Conservation (phyloP, 2,113 vertebrate species). For the Axis porcinus region DNA sequence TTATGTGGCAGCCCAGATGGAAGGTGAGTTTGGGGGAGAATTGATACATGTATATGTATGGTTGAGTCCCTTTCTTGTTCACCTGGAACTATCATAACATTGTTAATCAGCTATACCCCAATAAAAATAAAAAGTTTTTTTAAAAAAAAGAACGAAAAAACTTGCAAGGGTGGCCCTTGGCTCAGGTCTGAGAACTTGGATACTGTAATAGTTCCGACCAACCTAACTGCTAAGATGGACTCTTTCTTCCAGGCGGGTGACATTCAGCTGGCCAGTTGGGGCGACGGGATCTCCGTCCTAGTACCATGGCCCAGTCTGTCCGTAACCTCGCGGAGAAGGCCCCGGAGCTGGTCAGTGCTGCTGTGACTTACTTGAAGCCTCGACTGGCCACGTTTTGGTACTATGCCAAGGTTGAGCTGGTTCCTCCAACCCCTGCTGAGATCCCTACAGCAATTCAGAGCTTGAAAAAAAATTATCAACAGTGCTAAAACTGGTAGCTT, state of each 20-base stretch:
- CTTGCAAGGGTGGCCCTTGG: not conserved
- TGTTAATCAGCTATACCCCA: not conserved
- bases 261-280: no score
- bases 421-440: no score
- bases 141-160: accelerated
- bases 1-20: not conserved
- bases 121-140: not conserved
- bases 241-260: not conserved
- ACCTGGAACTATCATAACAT: not conserved
- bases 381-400: no score
- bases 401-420: no score
- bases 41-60: not conserved
- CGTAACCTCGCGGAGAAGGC: no score
- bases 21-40: not conserved
- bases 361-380: no score
- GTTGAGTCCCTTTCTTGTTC: not conserved
- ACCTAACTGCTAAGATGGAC: not conserved
- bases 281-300: no score
- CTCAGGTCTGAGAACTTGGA: not conserved
- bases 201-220: not conserved
- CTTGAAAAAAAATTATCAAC: no score
- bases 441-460: no score
- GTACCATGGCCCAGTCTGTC: no score
- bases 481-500: no score
- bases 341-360: no score